Evolutionary conservation across 2,888 invertebrate genomes (phyloP).

Genomic region (Habrosyne pyritoides): DNA sequence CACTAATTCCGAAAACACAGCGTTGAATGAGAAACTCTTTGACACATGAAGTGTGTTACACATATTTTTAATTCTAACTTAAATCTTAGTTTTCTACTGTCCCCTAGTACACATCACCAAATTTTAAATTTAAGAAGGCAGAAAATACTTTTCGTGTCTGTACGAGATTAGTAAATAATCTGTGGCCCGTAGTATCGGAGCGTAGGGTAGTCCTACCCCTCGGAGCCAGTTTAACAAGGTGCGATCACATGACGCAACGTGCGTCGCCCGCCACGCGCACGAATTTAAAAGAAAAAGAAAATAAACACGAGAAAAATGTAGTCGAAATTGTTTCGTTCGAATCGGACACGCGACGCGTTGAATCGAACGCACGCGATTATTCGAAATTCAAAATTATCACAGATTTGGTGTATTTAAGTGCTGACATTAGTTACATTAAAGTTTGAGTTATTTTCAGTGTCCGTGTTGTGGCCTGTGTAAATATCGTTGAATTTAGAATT

Average conservation of each 20-base stretch:
- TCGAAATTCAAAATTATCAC: not conserved
- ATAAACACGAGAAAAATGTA: conserved; percentile 72
- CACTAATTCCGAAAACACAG: no score
- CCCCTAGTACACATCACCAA: no score
- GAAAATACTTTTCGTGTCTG: not conserved
- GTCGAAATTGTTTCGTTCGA: conserved; percentile 30
- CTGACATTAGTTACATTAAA: conserved; percentile 17
- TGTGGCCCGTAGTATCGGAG: conserved; percentile 69
- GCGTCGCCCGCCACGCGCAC: conserved; percentile 27
- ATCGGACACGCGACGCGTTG: conserved; percentile 8
- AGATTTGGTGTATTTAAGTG: conserved; percentile 20
- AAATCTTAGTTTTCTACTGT: no score
- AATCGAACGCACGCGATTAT: conserved; percentile 21
- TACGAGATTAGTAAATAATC: conserved; percentile 33
- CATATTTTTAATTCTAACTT: no score
- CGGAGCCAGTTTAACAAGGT: conserved; percentile 57
- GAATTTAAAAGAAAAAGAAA: conserved; percentile 21
- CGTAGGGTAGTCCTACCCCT: conserved; percentile 69
- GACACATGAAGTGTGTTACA: no score
- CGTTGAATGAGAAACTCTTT: no score
- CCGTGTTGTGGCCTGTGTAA: conserved; percentile 47
- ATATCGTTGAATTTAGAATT: not conserved
- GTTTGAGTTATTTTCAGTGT: conserved; percentile 33
- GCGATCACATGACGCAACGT: conserved; percentile 45
- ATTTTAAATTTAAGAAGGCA: not conserved